phyloP scores from a whole-genome alignment of 1,140 invertebrate genomes.

The Cepaea nemoralis region DNA sequence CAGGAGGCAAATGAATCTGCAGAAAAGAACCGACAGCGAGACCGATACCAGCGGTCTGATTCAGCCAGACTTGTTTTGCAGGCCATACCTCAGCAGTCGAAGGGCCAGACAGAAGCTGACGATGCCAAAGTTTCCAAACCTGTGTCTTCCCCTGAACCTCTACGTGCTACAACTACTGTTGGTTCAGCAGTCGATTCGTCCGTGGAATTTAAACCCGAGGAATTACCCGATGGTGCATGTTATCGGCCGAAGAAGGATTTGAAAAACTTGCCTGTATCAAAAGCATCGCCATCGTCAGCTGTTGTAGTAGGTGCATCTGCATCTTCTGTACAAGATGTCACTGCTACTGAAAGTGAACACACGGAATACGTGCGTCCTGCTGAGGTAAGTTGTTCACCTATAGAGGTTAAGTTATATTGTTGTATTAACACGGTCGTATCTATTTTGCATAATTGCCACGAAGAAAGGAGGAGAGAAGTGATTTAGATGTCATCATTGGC shows the following conservation, averaged over 20 bases:
- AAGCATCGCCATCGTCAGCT: conserved; percentile 32
- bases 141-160: neutral
- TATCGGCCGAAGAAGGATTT: conserved; percentile 53
- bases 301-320: neutral
- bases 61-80: conserved; percentile 42
- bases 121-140: neutral
- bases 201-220: conserved; percentile 51
- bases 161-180: neutral
- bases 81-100: conserved; percentile 40
- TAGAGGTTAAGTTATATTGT: too few relatives aligned
- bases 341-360: neutral
- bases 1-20: conserved; percentile 50
- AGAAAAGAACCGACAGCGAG: conserved; percentile 41
- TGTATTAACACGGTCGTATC: too few relatives aligned
- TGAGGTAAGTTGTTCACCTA: too few relatives aligned
- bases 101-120: neutral
- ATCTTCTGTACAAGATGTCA: conserved; percentile 40
- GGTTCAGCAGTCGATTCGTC: conserved; percentile 27
- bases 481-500: too few relatives aligned
- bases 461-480: too few relatives aligned
- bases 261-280: conserved; percentile 36
- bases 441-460: too few relatives aligned
- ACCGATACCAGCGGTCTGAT: conserved; percentile 45
- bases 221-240: conserved; percentile 60
- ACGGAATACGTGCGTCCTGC: conserved; percentile 30